Evolutionary conservation across 2,113 vertebrate species (phyloP), one percentile per base, ranked within the genome.

Genomic region (Xerus inauris): DNA sequence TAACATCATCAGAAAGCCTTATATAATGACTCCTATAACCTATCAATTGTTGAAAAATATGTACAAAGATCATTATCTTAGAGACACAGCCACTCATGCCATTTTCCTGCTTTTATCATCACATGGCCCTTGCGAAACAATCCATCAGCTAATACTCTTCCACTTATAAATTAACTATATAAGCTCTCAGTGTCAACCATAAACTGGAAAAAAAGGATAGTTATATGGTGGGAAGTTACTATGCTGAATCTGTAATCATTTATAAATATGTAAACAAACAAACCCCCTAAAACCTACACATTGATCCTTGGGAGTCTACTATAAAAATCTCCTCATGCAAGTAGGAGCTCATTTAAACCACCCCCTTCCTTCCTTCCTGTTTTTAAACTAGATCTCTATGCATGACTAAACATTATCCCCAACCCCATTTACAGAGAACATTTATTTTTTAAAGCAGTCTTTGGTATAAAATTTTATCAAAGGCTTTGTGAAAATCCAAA

Each of bases 381-480:
- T 79, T 93, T 94, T 94, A 93, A 91, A 93, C 6, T 87, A 82
- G 51, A 85, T 88, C 35, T 93, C 20, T 85, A 64, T 24, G 47
- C 57, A 62, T 76, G 59, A 85, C 57, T 81, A 94, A 95, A 96
- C 71, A 95, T 77, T 65, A 77, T 64, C 22, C 76, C n/a, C 32
- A 91, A 79, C 28, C 32, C 71, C 62, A 59, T 40, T 40, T 79
- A 45, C 69, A 92, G 64, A 84, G 69, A 84, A 54, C 32, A 71
- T 76, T 83, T 94, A 87, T 84, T 94, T 80, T 94, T 87, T 57
- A 92, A 97, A 89, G 69, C 11, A 75, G 69, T 45, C 19, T 71
- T 96, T 84, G 57, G 20, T 90, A 81, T 71, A 96, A 96, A 91
- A 83, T 79, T 30, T 80, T 95, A 89, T 87, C 71, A 96, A 96